A percentile compares a stretch with the other conserved stretches of the same genome.
Evolutionary conservation across 2,113 vertebrate species (phyloP).

Genomic region (Tupaia tana): DNA sequence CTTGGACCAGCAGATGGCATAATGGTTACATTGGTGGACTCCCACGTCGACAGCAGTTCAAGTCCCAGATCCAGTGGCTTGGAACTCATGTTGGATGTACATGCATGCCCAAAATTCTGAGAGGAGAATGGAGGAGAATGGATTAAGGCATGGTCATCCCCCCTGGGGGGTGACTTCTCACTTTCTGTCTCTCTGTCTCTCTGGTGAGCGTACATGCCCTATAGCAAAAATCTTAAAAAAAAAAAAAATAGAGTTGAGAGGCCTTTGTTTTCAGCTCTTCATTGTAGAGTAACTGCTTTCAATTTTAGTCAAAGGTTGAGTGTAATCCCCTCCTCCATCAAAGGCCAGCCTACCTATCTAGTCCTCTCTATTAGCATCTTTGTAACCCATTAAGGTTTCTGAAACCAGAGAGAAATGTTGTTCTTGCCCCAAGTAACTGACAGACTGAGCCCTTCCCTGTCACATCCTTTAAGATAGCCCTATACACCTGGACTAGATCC

Average conservation of each 20-base stretch:
- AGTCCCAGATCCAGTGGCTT: too few species aligned
- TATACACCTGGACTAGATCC: fast-evolving
- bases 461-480: neutral
- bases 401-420: neutral
- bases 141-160: too few species aligned
- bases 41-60: too few species aligned
- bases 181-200: too few species aligned
- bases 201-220: too few species aligned
- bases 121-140: too few species aligned
- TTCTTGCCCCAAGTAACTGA: neutral
- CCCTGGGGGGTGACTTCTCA: too few species aligned
- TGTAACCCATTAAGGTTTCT: neutral
- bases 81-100: too few species aligned
- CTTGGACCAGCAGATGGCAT: too few species aligned
- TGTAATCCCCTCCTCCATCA: neutral
- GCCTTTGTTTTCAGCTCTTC: neutral
- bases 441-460: neutral
- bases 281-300: neutral
- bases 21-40: too few species aligned
- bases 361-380: neutral
- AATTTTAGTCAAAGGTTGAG: neutral
- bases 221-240: too few species aligned
- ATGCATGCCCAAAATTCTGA: too few species aligned
- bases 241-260: neutral
- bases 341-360: neutral